These are phyloP conservation scores for Drosophila antonietae DNA, from an alignment of 2,888 invertebrate species.

Conservation along the genomic window DNA sequence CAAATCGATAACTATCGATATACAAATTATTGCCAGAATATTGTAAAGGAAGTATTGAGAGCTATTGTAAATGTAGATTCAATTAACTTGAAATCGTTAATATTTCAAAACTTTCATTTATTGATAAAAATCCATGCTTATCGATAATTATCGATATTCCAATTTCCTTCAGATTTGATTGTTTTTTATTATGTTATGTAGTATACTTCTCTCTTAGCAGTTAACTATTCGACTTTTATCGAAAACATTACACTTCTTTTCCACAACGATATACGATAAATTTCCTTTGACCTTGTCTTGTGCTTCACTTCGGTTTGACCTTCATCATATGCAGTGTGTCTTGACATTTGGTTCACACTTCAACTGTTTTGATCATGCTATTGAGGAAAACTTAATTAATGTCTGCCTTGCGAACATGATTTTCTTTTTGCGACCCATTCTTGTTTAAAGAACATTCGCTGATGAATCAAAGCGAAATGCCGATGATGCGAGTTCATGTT, in stretches of 20 bases:
- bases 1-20: background rate
- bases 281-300: background rate
- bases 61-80: background rate
- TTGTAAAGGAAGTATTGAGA: background rate
- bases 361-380: background rate
- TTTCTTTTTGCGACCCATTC: background rate
- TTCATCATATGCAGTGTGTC: background rate
- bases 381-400: constrained; percentile 4
- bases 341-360: background rate
- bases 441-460: background rate
- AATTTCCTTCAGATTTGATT: no score
- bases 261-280: background rate
- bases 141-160: background rate
- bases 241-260: background rate
- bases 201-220: background rate
- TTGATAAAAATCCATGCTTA: background rate
- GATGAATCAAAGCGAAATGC: constrained; percentile 10
- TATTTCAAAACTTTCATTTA: no score
- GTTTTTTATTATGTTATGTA: background rate
- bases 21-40: background rate
- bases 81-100: no score
- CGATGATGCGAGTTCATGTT: background rate
- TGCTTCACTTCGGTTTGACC: background rate
- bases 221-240: background rate
- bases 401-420: background rate